Conservation (phyloP, 2,113 vertebrate species). For the Parus major region DNA sequence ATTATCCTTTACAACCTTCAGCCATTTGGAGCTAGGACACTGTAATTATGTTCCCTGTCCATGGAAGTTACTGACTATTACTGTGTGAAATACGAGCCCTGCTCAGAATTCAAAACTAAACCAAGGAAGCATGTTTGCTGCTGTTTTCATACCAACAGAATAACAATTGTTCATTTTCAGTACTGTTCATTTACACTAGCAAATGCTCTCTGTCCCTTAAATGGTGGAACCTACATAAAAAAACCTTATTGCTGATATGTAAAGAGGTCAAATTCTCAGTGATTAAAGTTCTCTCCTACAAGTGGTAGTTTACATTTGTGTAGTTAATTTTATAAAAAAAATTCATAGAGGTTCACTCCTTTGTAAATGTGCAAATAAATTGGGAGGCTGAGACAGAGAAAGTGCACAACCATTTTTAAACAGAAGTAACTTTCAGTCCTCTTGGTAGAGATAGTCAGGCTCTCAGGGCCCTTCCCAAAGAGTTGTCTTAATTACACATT, state of each 20-base stretch:
- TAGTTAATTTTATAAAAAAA: neutral
- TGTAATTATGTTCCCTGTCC: conserved; percentile 43
- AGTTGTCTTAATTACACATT: neutral
- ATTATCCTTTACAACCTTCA: conserved; percentile 63
- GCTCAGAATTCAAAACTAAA: conserved; percentile 61
- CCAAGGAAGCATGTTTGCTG: conserved; percentile 26
- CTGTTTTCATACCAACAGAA: conserved; percentile 40
- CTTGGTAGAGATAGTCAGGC: neutral
- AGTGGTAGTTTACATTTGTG: neutral
- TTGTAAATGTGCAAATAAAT: neutral
- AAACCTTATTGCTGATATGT: neutral
- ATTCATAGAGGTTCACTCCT: neutral
- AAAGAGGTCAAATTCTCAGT: neutral
- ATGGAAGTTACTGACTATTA: conserved; percentile 60
- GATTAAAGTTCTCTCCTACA: neutral
- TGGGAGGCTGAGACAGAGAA: neutral
- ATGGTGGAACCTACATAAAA: conserved; percentile 23
- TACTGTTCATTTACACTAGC: neutral
- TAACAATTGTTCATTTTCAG: conserved; percentile 56
- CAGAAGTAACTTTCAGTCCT: neutral
- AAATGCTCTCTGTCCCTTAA: conserved; percentile 20
- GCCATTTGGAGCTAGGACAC: conserved; percentile 29
- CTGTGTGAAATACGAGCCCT: conserved; percentile 12
- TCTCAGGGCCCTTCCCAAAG: neutral
- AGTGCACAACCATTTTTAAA: neutral